phyloP scores from a whole-genome alignment of 1,140 invertebrate species.

The Orchestia grillus region DNA sequence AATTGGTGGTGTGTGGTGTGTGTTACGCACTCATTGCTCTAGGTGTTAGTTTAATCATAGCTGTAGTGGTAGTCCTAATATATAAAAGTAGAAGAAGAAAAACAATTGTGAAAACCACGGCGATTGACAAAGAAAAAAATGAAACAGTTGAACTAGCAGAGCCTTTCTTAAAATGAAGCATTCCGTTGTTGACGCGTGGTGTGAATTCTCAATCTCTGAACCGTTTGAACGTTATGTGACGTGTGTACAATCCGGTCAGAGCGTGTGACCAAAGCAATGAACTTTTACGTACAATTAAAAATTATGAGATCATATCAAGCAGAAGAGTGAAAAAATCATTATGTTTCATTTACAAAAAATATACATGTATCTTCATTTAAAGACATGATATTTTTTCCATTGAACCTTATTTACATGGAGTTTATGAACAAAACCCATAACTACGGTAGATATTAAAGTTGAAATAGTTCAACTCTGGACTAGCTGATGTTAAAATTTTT shows the following conservation, averaged over 20 bases:
- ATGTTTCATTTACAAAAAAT: too few relatives aligned
- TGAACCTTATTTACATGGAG: neutral
- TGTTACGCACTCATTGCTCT: constrained; percentile 21
- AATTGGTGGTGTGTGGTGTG: neutral
- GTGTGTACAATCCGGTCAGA: neutral
- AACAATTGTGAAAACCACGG: neutral
- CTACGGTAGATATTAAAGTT: neutral
- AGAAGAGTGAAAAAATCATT: neutral
- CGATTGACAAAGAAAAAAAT: neutral
- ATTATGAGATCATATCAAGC: neutral
- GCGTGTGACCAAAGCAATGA: neutral
- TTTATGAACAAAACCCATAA: neutral
- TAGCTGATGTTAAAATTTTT: neutral
- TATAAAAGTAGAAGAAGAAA: neutral
- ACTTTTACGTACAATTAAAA: neutral
- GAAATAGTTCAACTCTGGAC: neutral
- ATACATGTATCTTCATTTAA: neutral
- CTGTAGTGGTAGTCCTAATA: neutral
- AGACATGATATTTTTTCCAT: neutral
- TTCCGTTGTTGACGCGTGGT: neutral
- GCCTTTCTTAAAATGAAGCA: neutral
- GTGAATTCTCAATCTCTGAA: neutral
- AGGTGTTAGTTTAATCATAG: neutral
- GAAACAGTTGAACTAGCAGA: neutral
- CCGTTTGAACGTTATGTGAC: neutral